Conservation (phyloP, 2,113 vertebrate species). For the Mastomys natalensis region DNA sequence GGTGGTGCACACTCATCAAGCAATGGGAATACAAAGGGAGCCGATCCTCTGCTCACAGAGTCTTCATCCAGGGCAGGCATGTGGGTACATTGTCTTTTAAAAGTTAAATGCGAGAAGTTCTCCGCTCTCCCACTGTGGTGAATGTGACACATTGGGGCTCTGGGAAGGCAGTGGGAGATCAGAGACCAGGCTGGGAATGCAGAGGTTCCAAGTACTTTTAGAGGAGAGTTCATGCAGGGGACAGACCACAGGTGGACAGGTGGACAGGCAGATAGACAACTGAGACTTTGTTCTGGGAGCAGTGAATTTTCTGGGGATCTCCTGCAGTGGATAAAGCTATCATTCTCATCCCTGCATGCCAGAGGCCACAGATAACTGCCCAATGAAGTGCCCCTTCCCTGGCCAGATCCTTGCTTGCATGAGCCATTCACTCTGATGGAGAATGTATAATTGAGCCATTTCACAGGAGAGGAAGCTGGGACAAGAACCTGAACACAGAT, state of each 20-base stretch:
- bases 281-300: too few relatives aligned
- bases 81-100: neutral
- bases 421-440: rapidly evolving
- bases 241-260: too few relatives aligned
- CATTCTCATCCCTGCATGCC: neutral
- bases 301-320: neutral
- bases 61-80: neutral
- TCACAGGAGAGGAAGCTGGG: neutral
- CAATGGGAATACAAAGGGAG: neutral
- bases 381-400: neutral
- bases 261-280: too few relatives aligned
- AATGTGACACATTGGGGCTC: neutral
- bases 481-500: neutral
- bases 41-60: neutral
- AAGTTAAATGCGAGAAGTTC: neutral
- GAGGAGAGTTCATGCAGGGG: neutral
- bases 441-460: neutral
- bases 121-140: neutral
- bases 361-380: neutral
- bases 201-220: neutral
- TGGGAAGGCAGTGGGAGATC: neutral
- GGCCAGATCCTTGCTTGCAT: too few relatives aligned
- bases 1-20: rapidly evolving
- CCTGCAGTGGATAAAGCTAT: too few relatives aligned
- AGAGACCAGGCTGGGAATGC: neutral